Conservation (phyloP, 2,888 invertebrate species). For the Notodonta ziczac region DNA sequence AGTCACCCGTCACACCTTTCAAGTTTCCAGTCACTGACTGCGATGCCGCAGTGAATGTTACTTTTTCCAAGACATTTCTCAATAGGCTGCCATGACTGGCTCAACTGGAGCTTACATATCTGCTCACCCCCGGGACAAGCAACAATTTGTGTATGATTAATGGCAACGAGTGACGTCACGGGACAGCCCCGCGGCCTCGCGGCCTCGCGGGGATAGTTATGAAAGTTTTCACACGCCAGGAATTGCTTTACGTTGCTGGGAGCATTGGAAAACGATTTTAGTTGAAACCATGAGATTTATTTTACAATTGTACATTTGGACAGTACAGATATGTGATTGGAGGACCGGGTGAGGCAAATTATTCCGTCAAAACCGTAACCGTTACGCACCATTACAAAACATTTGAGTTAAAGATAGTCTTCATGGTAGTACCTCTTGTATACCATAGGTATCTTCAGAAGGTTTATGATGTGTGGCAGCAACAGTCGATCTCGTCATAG, state of each 20-base stretch:
- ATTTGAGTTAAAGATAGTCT: no score
- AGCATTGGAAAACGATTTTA: neutral
- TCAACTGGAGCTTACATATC: constrained; percentile 66
- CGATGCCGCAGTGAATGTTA: constrained; percentile 33
- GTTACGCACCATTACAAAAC: no score
- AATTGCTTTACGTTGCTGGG: neutral
- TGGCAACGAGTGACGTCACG: constrained; percentile 24
- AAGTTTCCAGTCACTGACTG: constrained; percentile 33
- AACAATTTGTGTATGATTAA: constrained; percentile 49
- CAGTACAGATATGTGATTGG: no score
- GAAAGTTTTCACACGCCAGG: constrained; percentile 40
- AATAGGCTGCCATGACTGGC: constrained; percentile 68
- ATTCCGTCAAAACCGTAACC: no score
- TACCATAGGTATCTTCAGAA: no score
- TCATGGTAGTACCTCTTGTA: no score
- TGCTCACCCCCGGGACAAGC: constrained; percentile 36
- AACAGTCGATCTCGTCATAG: no score
- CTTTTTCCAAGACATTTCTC: constrained; percentile 52
- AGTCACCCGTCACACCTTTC: constrained; percentile 38
- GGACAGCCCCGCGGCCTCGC: constrained; percentile 25
- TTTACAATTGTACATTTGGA: neutral
- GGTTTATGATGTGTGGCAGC: no score
- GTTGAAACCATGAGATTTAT: neutral
- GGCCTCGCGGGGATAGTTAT: constrained; percentile 61
- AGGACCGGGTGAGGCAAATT: no score